Percentiles rank a stretch among this genome's conserved stretches.
Evolutionary conservation across 2,888 invertebrate genomes (phyloP).

Genomic region (Chrysopilus asiliformis): DNA sequence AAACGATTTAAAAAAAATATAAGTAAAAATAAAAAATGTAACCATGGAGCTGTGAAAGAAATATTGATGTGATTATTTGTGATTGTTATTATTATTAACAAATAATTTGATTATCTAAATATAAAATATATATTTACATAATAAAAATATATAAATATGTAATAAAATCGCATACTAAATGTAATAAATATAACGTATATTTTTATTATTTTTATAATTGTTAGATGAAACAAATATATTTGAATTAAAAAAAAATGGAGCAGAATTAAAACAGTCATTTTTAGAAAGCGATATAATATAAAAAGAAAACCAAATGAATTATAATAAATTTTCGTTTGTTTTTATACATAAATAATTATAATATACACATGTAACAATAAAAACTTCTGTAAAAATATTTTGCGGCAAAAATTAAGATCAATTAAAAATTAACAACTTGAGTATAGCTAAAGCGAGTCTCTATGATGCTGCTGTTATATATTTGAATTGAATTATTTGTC

Average conservation of each 20-base stretch:
- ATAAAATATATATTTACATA: constrained; percentile 5
- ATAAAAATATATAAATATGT: background rate
- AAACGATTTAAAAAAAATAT: constrained; percentile 13
- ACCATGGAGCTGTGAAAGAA: constrained; percentile 37
- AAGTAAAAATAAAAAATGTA: constrained; percentile 19
- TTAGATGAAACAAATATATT: background rate
- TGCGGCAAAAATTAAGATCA: too few relatives aligned
- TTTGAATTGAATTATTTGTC: too few relatives aligned
- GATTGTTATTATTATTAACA: constrained; percentile 27
- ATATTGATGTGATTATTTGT: constrained; percentile 37
- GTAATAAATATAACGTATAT: constrained; percentile 4
- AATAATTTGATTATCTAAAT: constrained; percentile 10
- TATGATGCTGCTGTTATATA: too few relatives aligned
- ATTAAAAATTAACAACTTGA: too few relatives aligned
- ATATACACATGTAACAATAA: too few relatives aligned
- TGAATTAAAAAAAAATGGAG: constrained; percentile 3
- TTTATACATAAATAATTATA: too few relatives aligned
- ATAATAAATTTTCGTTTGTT: too few relatives aligned
- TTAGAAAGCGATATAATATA: too few relatives aligned
- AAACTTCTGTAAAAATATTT: too few relatives aligned
- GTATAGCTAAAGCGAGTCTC: too few relatives aligned
- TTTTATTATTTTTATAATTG: background rate
- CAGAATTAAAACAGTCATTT: too few relatives aligned
- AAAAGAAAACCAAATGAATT: too few relatives aligned
- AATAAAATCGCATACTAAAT: constrained; percentile 4